Evolutionary conservation across 1,140 invertebrate genomes (phyloP), one percentile per base, ranked within the genome.

Genomic region (Maconellicoccus hirsutus): DNA sequence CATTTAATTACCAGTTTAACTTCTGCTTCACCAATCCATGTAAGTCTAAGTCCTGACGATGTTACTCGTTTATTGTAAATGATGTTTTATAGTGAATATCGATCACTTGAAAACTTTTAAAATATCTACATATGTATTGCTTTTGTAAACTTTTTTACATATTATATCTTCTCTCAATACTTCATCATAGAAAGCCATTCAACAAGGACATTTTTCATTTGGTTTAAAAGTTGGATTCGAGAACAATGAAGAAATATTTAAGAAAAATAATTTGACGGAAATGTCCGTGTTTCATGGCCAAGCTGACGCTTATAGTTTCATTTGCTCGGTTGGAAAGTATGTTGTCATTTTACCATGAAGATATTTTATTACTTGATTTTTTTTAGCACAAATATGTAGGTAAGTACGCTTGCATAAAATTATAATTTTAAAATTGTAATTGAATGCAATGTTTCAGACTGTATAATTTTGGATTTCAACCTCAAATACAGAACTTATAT

Each of bases 391-490:
- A 8, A 14, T 72, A 0, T 22, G 59, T 14, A 42, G 10, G 26
- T 25, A 72, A 16, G 4, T 14, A 16, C 27, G 29, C 1, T 10
- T 39, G 1, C 59, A n/a, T n/a, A n/a, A n/a, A n/a, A n/a, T n/a
- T n/a, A n/a, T n/a, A n/a, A n/a, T n/a, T 52, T 7, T 71, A 71
- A 59, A 12, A 21, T 63, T 61, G 19, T 33, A 70, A 29, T 33
- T 12, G 10, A 10, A 22, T 26, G 25, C 0, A 21, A 2, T 61
- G 21, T 78, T 82, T 73, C 75, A 89, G 86, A 72, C 79, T 91
- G 23, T 92, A 87, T 74, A 82, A 83, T 70, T 77, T 79, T 75
- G 90, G 90, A 39, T 75, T 87, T 0, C 82, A 85, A 66, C 81
- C 87, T 0, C 80, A 86, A 74, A 76, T 85, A 75, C 74, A 79